Percentiles rank a stretch among this genome's conserved stretches.
These are phyloP conservation scores for Sogatella furcifera DNA, from an alignment of 1,140 invertebrate species.

Conservation along the genomic window DNA sequence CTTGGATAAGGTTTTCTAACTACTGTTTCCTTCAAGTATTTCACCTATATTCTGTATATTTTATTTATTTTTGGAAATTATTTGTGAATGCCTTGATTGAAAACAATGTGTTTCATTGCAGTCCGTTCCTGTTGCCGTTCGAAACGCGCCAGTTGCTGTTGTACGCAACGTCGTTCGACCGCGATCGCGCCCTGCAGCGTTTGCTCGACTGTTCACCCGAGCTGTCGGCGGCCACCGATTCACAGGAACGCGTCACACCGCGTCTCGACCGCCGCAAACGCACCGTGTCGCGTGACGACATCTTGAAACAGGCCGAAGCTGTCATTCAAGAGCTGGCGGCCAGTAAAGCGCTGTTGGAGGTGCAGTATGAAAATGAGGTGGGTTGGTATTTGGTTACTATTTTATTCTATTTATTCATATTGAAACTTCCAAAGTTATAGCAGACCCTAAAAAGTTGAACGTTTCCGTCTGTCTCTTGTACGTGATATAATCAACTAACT, in stretches of 20 bases:
- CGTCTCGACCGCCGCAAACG: constrained; percentile 84
- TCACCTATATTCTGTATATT: too few relatives aligned
- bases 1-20: too few relatives aligned
- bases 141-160: constrained; percentile 91
- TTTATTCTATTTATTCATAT: too few relatives aligned
- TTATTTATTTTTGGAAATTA: too few relatives aligned
- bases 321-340: constrained; percentile 87
- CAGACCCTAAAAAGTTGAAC: too few relatives aligned
- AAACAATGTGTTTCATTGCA: constrained; percentile 28
- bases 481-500: too few relatives aligned
- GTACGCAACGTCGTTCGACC: constrained; percentile 93
- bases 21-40: too few relatives aligned
- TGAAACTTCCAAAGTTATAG: too few relatives aligned
- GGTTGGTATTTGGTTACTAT: too few relatives aligned
- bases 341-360: constrained; percentile 86
- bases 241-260: constrained; percentile 81
- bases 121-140: constrained; percentile 93
- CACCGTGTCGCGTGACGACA: constrained; percentile 84
- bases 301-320: constrained; percentile 91
- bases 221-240: constrained; percentile 50
- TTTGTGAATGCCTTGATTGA: too few relatives aligned
- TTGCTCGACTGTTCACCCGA: constrained; percentile 82
- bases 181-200: constrained; percentile 85
- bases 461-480: too few relatives aligned
- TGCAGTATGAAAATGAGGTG: constrained; percentile 94